These are phyloP conservation scores for Alethe diademata DNA, from an alignment of 2,113 vertebrate genomes.

Conservation along the genomic window DNA sequence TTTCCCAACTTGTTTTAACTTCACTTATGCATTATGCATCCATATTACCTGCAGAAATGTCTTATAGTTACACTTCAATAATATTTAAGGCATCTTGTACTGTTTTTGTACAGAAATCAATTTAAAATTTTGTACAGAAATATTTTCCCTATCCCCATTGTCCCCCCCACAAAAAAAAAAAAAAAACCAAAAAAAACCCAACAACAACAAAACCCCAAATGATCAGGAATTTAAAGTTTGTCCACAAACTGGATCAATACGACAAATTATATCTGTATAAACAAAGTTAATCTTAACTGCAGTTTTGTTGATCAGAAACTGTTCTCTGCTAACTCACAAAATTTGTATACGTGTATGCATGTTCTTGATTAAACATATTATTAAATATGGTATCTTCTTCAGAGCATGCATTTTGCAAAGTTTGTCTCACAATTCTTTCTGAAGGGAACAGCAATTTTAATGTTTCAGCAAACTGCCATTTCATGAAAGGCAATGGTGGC, in stretches of 20 bases:
- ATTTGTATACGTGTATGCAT: neutral
- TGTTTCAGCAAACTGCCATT: neutral
- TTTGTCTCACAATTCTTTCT: neutral
- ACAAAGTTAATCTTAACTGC: neutral
- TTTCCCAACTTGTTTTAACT: neutral
- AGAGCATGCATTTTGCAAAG: neutral
- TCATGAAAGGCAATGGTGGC: neutral
- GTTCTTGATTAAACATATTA: neutral
- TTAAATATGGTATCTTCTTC: neutral
- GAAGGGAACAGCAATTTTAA: neutral
- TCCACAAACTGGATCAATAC: neutral
- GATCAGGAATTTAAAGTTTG: neutral
- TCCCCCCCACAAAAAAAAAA: rapidly evolving
- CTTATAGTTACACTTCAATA: neutral
- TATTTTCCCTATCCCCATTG: rapidly evolving
- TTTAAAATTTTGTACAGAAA: neutral
- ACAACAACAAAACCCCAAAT: neutral
- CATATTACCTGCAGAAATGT: neutral
- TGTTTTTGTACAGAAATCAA: neutral
- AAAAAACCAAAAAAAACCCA: neutral
- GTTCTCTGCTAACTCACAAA: neutral
- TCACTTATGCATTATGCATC: neutral
- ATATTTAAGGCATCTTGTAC: neutral
- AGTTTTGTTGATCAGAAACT: neutral
- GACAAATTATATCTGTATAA: neutral